Percentiles rank a stretch among this genome's conserved stretches.
phyloP scores from a whole-genome alignment of 2,797 vertebrate species.

The Parauchenoglanis ngamensis region DNA sequence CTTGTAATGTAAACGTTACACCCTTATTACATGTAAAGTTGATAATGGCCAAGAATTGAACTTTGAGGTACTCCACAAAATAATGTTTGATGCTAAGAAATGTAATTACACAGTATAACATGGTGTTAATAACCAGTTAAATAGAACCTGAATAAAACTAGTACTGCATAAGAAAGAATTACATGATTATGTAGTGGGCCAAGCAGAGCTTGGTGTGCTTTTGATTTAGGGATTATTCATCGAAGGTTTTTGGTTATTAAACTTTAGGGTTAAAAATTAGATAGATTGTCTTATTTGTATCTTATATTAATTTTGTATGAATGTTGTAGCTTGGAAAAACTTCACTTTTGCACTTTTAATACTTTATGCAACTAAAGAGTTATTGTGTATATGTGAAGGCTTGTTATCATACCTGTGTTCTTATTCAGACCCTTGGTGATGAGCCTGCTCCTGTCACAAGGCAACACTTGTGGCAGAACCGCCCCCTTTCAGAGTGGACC shows the following conservation, averaged over 20 bases:
- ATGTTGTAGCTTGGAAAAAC: too few species aligned
- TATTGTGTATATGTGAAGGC: background rate
- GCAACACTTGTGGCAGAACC: constrained; percentile 84
- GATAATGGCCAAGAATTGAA: background rate
- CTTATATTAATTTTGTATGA: too few species aligned
- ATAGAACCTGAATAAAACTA: background rate
- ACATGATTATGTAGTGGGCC: background rate
- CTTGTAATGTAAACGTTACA: background rate
- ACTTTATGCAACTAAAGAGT: too few species aligned
- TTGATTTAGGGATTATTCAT: background rate
- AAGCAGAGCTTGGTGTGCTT: background rate
- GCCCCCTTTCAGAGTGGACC: constrained; percentile 81
- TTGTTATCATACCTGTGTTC: background rate
- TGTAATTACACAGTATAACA: background rate
- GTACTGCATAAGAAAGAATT: background rate
- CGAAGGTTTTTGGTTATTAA: background rate
- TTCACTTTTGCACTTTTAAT: too few species aligned
- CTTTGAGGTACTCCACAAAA: background rate
- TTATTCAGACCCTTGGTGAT: constrained; percentile 78
- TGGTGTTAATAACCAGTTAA: background rate
- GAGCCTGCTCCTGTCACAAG: constrained; percentile 74
- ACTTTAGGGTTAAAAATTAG: background rate
- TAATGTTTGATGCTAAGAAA: background rate
- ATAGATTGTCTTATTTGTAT: background rate
- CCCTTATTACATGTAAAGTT: background rate